Base-by-base conservation (phyloP, 2,113 vertebrate species). In the Ammodytes dubius region DNA sequence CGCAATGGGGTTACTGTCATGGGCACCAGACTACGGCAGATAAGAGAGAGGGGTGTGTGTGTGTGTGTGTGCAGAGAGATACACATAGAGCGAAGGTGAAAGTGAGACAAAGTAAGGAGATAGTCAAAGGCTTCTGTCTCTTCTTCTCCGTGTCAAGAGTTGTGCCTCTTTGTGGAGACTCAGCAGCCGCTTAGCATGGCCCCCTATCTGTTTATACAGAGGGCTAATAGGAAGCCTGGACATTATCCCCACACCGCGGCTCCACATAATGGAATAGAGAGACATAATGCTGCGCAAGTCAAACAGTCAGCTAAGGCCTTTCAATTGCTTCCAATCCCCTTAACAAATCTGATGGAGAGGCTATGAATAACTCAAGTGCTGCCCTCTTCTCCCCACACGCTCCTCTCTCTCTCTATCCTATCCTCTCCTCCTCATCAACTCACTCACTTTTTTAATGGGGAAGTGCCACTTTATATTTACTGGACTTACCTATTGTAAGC, bases 271-370 rank as follows among this genome's bases (percentile, higher is more conserved):
- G 87, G 90, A 93, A 92, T 90, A 91, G 83, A 90, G 86, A 89
- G 87, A 91, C 86, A 91, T 93, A 87, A 92, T 91, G 83, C 91
- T 77, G 82, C 88, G 89, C 35, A 47, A 94, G 91, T 93, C 91
- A 92, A 93, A 92, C 91, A 87, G 88, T 92, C 90, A 88, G 78
- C 65, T 43, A 85, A 88, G 87, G 87, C 88, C 88, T 90, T 90
- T 85, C 92, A 94, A 94, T 94, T 93, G 91, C 90, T 87, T 93
- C 85, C 87, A 88, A 92, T 94, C 90, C 89, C 92, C 89, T 90
- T 87, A 91, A 93, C 92, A 93, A 94, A 93, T 93, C 87, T 92
- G 89, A 92, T 91, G 89, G 92, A 89, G 86, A 85, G 90, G 71
- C 90, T 92, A 94, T 94, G 91, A 93, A 94, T 92, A 93, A 93